phyloP scores from a whole-genome alignment of 2,113 vertebrate genomes.

The Coptodon bakossiorum region DNA sequence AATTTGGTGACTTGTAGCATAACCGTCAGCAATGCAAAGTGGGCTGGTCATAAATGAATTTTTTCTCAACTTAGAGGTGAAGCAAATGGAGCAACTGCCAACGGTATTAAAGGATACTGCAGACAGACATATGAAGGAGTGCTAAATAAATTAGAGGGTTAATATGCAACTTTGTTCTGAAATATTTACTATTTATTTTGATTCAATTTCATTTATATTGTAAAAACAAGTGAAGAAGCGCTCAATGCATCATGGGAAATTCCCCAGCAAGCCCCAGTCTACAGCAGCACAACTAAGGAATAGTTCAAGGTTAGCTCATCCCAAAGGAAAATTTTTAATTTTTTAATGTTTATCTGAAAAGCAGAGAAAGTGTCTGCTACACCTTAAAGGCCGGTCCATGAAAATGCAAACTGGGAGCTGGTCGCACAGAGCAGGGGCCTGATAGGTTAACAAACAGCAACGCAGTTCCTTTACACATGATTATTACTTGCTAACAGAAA shows the following conservation, averaged over 20 bases:
- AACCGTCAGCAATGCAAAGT: background rate
- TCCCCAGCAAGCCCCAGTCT: background rate
- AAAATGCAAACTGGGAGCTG: rapidly evolving
- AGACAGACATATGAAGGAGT: background rate
- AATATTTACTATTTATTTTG: background rate
- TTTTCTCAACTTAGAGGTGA: background rate
- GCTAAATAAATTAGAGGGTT: background rate
- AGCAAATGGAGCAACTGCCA: background rate
- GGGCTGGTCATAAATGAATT: background rate
- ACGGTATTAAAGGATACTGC: background rate
- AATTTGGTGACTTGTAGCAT: background rate
- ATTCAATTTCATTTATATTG: background rate
- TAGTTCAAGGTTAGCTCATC: background rate
- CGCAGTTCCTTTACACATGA: rapidly evolving
- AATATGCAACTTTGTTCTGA: background rate
- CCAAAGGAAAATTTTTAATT: background rate
- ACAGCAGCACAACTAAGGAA: background rate
- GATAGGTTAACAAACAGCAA: background rate
- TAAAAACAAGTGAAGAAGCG: background rate
- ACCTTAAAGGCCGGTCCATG: background rate
- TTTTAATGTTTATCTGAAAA: background rate
- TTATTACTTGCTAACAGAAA: background rate
- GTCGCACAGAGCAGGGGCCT: background rate
- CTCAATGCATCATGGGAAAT: background rate
- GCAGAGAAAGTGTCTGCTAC: background rate